Percentiles rank a stretch among this genome's conserved stretches.
These are phyloP conservation scores for Trichonephila inaurata DNA, from an alignment of 1,140 invertebrate species.

Conservation along the genomic window DNA sequence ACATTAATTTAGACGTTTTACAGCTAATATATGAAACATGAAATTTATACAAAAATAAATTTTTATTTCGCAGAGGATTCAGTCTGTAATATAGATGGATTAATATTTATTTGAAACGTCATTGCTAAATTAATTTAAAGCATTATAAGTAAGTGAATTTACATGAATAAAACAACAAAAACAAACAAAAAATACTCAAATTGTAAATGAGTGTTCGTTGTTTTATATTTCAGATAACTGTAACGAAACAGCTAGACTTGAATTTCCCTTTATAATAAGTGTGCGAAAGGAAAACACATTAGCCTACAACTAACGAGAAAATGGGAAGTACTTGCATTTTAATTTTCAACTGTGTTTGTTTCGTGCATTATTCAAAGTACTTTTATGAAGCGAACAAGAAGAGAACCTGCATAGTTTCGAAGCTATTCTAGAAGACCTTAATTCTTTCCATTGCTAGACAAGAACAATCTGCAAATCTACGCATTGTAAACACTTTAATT, in stretches of 20 bases:
- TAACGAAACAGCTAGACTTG: neutral
- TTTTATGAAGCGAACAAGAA: conserved; percentile 5
- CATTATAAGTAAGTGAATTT: too few relatives aligned
- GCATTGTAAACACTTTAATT: conserved; percentile 15
- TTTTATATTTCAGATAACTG: neutral
- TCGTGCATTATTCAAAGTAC: neutral
- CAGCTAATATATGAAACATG: too few relatives aligned
- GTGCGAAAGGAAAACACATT: conserved; percentile 5
- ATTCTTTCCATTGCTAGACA: neutral
- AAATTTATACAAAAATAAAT: too few relatives aligned
- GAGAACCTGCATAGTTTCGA: neutral
- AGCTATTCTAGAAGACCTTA: neutral
- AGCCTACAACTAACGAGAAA: neutral
- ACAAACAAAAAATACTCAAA: too few relatives aligned
- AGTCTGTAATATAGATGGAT: too few relatives aligned
- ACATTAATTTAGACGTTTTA: too few relatives aligned
- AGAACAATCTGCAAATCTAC: neutral
- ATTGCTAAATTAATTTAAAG: too few relatives aligned
- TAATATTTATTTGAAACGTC: too few relatives aligned
- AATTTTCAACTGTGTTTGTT: neutral
- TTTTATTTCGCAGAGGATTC: too few relatives aligned
- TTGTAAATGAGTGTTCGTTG: neutral
- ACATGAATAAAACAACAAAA: too few relatives aligned
- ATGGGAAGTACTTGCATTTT: conserved; percentile 16
- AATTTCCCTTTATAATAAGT: conserved; percentile 3